phyloP scores from a whole-genome alignment of 2,797 vertebrate species.

The Denticeps clupeoides region DNA sequence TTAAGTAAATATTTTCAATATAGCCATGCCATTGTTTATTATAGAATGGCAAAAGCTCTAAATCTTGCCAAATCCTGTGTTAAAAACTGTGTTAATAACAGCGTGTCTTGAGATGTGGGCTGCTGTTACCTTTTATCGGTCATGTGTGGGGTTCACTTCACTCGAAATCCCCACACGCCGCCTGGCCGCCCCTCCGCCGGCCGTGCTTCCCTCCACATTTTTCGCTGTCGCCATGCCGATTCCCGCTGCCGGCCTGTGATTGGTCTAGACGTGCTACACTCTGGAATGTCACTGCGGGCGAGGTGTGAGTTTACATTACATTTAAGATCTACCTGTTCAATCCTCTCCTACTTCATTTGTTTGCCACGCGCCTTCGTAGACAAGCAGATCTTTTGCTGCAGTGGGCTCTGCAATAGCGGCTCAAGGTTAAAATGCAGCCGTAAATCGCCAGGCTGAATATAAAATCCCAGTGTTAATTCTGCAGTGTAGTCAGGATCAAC shows the following conservation, averaged over 20 bases:
- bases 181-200: too few species aligned
- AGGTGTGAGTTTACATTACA: slow-evolving; percentile 31
- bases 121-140: slow-evolving; percentile 75
- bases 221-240: too few species aligned
- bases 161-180: slow-evolving; percentile 75
- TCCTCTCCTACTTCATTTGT: slow-evolving; percentile 13
- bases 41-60: slow-evolving; percentile 90
- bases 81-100: slow-evolving; percentile 92
- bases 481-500: slow-evolving; percentile 41
- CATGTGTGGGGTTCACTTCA: slow-evolving; percentile 71
- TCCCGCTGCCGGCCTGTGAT: slow-evolving; percentile 29
- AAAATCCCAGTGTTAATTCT: slow-evolving; percentile 46
- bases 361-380: too few species aligned
- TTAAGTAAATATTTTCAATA: slow-evolving; percentile 99
- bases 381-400: too few species aligned
- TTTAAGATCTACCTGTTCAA: slow-evolving; percentile 20
- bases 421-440: slow-evolving; percentile 2
- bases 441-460: slow-evolving; percentile 14
- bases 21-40: slow-evolving; percentile 97
- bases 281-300: slow-evolving; percentile 25
- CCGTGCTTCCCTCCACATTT: too few species aligned
- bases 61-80: slow-evolving; percentile 94
- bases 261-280: slow-evolving; percentile 23
- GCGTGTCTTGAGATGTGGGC: slow-evolving; percentile 74
- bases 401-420: not conserved